Evolutionary conservation across 2,797 vertebrate genomes (phyloP).

Genomic region (Sandelia bainsii): DNA sequence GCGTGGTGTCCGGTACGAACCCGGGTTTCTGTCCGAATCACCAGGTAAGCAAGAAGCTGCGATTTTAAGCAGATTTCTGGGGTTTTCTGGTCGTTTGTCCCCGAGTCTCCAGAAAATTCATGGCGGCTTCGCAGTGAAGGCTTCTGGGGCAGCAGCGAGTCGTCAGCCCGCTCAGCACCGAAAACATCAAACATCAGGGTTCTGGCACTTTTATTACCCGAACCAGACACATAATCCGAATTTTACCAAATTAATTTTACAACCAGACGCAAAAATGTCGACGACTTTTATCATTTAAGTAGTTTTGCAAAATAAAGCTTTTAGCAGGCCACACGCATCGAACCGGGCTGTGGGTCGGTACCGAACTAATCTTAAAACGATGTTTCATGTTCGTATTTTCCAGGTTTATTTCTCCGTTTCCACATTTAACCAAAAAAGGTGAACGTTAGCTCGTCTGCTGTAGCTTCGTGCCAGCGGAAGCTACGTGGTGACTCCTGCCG

Average conservation of each 20-base stretch:
- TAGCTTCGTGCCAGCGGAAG: constrained; percentile 72
- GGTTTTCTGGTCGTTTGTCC: constrained; percentile 75
- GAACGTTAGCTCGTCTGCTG: constrained; percentile 22
- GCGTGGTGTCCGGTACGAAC: constrained; percentile 34
- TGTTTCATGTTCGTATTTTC: neutral
- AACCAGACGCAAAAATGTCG: neutral
- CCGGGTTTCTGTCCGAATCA: constrained; percentile 32
- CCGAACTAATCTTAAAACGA: rapidly evolving
- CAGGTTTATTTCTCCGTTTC: neutral
- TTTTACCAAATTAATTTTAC: neutral
- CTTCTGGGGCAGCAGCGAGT: constrained; percentile 75
- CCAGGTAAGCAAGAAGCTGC: constrained; percentile 73
- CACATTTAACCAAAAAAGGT: neutral
- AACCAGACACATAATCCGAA: rapidly evolving
- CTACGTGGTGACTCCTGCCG: constrained; percentile 84
- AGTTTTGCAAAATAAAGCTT: constrained; percentile 36
- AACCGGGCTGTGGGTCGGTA: neutral
- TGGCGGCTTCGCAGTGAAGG: constrained; percentile 85
- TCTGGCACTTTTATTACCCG: rapidly evolving
- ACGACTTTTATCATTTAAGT: neutral
- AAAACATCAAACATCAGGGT: neutral
- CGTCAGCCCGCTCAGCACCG: constrained; percentile 52
- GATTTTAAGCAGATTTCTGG: constrained; percentile 63
- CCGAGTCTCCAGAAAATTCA: constrained; percentile 83
- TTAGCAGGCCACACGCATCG: constrained; percentile 46